phyloP scores from a whole-genome alignment of 2,113 vertebrate species.

The Phocoena sinus region DNA sequence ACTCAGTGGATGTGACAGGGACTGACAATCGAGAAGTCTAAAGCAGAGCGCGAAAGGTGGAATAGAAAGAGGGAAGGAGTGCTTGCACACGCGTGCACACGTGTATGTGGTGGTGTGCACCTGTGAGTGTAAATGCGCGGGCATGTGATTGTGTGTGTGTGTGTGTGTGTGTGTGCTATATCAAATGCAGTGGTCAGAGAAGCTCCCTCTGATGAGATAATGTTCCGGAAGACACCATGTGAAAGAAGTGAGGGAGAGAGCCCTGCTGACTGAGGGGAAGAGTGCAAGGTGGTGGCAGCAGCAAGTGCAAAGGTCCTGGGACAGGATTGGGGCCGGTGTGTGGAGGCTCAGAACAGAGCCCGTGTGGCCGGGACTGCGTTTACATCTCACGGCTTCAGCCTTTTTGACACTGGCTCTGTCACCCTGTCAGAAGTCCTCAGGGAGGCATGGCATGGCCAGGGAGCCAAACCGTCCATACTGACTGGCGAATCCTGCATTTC shows the following conservation, averaged over 20 bases:
- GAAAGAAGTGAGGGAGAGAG: not conserved
- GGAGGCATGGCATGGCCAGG: not conserved
- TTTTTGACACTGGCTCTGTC: not conserved
- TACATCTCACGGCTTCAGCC: not conserved
- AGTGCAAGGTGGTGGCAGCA: no score
- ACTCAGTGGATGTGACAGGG: no score
- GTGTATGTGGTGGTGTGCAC: not conserved
- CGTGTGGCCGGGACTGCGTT: not conserved
- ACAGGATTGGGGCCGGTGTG: not conserved
- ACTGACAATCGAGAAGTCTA: no score
- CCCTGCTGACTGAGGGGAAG: not conserved
- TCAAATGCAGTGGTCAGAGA: not conserved
- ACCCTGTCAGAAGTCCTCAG: not conserved
- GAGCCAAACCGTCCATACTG: not conserved
- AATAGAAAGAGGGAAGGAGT: no score
- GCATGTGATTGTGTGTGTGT: not conserved
- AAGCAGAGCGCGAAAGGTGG: no score
- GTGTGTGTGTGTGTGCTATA: not conserved
- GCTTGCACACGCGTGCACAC: not conserved
- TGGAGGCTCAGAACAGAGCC: not conserved
- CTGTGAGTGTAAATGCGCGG: no score
- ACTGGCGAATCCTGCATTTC: not conserved
- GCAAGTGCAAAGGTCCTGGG: not conserved
- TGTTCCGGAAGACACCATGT: not conserved
- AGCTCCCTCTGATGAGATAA: not conserved